phyloP scores from a whole-genome alignment of 37 sponge, comb jelly and placozoan species.

The Tethya wilhelma region DNA sequence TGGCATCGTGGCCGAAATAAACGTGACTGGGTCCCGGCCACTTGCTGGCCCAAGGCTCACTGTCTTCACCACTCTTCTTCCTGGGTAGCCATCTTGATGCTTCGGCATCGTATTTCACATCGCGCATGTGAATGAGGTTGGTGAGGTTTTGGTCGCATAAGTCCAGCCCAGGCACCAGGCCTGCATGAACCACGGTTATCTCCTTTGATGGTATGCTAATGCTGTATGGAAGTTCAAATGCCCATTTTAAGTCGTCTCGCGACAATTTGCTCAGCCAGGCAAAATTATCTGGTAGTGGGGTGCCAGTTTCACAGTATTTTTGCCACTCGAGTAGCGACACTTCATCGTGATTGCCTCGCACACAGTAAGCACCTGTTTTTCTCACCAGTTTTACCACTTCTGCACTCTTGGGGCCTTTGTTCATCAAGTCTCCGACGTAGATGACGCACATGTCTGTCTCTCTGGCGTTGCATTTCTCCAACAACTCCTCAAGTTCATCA shows the following conservation, averaged over 20 bases:
- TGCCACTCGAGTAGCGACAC: conserved; percentile 62
- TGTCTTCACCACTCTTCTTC: background rate
- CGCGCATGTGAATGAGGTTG: conserved; percentile 56
- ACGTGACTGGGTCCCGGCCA: conserved; percentile 87
- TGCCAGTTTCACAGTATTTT: background rate
- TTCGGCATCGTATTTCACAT: conserved; percentile 29
- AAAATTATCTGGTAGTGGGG: conserved; percentile 22
- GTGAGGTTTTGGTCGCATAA: conserved; percentile 55
- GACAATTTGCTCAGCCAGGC: conserved; percentile 69
- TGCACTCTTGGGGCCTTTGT: conserved; percentile 82
- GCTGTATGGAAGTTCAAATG: conserved; percentile 71
- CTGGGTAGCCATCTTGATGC: conserved; percentile 10
- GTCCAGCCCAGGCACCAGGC: conserved; percentile 62
- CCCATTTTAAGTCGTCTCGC: conserved; percentile 69
- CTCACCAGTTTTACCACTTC: conserved; percentile 61
- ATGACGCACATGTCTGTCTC: conserved; percentile 41
- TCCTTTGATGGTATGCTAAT: conserved; percentile 64
- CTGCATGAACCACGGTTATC: conserved; percentile 75
- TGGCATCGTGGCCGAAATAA: conserved; percentile 90
- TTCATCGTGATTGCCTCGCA: conserved; percentile 90
- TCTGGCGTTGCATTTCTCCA: conserved; percentile 35
- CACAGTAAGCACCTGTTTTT: conserved; percentile 54
- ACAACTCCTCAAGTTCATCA: conserved; percentile 75
- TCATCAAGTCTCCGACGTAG: conserved; percentile 86
- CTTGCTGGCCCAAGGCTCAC: conserved; percentile 60